phyloP scores from a whole-genome alignment of 2,888 invertebrate species.

The Cremastinae sp. region DNA sequence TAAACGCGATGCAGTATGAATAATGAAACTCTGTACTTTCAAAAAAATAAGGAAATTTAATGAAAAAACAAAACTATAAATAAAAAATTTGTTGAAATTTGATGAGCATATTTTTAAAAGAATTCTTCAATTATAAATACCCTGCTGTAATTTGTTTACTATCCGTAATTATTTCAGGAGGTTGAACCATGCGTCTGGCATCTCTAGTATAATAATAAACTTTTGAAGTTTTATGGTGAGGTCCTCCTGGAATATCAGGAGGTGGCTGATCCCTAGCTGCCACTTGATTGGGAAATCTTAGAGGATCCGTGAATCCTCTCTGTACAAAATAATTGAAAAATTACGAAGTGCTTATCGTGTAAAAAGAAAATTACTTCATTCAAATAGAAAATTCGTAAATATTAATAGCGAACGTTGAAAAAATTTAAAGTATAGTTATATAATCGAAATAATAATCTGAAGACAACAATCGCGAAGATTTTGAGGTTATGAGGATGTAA shows the following conservation, averaged over 20 bases:
- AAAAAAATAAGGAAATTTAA: no score
- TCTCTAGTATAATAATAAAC: constrained; percentile 94
- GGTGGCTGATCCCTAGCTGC: constrained; percentile 90
- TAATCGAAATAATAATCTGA: constrained; percentile 1
- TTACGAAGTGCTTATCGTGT: neutral
- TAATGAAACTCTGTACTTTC: no score
- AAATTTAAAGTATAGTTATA: constrained; percentile 11
- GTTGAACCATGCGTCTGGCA: constrained; percentile 88
- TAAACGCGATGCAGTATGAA: no score
- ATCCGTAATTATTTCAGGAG: constrained; percentile 83
- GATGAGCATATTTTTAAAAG: neutral
- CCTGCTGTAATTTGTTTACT: constrained; percentile 79
- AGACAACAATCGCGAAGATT: neutral
- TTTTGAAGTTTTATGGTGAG: constrained; percentile 87
- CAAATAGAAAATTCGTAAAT: neutral
- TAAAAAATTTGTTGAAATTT: neutral
- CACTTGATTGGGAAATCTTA: constrained; percentile 86
- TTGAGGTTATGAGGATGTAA: neutral
- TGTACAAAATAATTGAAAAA: constrained; percentile 72
- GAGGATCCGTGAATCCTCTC: constrained; percentile 83
- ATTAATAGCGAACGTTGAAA: neutral
- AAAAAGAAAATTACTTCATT: neutral
- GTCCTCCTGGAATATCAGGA: constrained; percentile 91
- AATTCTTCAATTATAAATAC: constrained; percentile 73
- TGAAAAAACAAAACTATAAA: neutral